Conservation (phyloP, 2,888 invertebrate genomes). For the Pristionchus japonicus region DNA sequence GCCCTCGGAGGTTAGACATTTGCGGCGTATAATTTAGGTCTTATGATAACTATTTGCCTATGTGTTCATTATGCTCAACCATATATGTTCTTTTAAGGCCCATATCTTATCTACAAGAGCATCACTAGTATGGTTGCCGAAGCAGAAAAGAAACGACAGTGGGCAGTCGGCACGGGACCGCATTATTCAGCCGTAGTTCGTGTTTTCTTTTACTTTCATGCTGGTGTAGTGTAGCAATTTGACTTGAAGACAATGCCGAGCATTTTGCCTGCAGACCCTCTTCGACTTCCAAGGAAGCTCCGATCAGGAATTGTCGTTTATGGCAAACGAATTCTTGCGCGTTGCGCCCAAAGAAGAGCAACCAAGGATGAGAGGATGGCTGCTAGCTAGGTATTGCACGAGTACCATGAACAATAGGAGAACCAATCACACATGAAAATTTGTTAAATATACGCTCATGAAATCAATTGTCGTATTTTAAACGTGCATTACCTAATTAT, state of each 20-base stretch:
- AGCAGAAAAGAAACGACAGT: conserved; percentile 74
- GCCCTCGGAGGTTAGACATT: conserved; percentile 82
- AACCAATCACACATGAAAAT: too few species aligned
- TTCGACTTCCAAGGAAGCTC: conserved; percentile 84
- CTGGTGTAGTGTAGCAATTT: too few species aligned
- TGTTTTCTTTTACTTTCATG: too few species aligned
- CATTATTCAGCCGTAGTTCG: conserved; percentile 76
- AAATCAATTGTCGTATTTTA: too few species aligned
- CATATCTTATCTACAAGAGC: conserved; percentile 90
- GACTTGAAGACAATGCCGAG: background rate
- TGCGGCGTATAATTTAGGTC: background rate
- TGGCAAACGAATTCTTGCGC: conserved; percentile 84
- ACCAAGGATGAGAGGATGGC: conserved; percentile 80
- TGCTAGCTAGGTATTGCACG: conserved; percentile 76
- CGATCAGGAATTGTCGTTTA: conserved; percentile 85
- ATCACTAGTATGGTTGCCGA: conserved; percentile 78
- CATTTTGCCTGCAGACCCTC: conserved; percentile 78
- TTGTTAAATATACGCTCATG: too few species aligned
- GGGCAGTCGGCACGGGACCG: conserved; percentile 78
- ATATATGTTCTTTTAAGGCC: conserved; percentile 78
- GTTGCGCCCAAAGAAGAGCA: conserved; percentile 89
- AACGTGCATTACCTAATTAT: background rate
- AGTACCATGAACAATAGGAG: background rate
- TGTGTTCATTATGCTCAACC: too few species aligned
- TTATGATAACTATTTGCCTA: too few species aligned